Base-by-base conservation (phyloP, 2,797 vertebrate species). In the Accipiter fasciatus region DNA sequence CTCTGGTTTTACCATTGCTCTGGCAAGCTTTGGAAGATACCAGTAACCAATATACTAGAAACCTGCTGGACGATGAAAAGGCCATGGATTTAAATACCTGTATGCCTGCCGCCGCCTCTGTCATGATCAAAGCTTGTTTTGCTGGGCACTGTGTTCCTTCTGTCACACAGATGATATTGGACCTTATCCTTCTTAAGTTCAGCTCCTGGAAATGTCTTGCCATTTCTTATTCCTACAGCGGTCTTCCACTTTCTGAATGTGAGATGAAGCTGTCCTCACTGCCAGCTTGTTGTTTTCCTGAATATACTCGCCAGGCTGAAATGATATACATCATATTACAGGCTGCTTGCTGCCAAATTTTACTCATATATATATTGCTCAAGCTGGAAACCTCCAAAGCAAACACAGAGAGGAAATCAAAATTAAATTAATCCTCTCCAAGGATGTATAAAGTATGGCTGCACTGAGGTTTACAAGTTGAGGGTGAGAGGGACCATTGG, bases 361-460 rank as follows among this genome's bases (percentile, higher is more conserved):
- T 86, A 83, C 80, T 96, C 86, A 8, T 50, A 50, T 93, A 46
- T 91, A 83, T 89, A 70, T 91, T 84, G 58, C 80, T 97, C 33
- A 62, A 91, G 77, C 78, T 94, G 91, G 84, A 96, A 97, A 94
- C 93, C 81, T 98, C 98, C 97, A 98, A 98, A 96, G 93, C 93
- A 98, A 98, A 98, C 94, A 97, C 28, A 50, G 66, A 76, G 72
- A 97, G 94, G 96, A 98, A 98, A 98, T 97, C 87, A 97, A 97
- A 98, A 97, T 98, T 97, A 97, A 98, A 97, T 97, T 97, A 97
- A 98, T 98, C 94, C 94, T 98, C 97, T 98, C 97, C 79, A 92
- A 98, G 97, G 97, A 92, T 97, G 79, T 94, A 94, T 97, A 97
- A 97, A 98, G 59, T 57, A 75, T 86, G 92, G 77, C 79, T 97